Percentiles rank a stretch among this genome's conserved stretches.
Conservation (phyloP, 2,113 vertebrate species). For the Heterotis niloticus region DNA sequence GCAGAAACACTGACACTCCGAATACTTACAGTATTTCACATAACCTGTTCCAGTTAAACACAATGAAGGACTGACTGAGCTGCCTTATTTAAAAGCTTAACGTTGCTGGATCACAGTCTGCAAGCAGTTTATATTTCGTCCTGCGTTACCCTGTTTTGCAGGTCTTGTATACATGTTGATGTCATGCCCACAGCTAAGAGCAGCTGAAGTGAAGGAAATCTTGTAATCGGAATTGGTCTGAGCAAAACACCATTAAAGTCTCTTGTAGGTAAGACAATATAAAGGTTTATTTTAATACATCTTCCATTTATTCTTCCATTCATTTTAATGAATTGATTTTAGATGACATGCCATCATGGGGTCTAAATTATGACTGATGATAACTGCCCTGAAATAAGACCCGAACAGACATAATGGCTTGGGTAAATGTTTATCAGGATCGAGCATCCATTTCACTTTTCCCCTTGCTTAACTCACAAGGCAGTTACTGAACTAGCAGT, state of each 20-base stretch:
- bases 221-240: background rate
- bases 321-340: constrained; percentile 16
- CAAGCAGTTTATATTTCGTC: background rate
- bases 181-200: background rate
- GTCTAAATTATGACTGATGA: constrained; percentile 21
- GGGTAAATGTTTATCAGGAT: background rate
- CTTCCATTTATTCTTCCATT: constrained; percentile 11
- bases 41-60: too few species aligned
- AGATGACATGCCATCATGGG: background rate
- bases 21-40: too few species aligned
- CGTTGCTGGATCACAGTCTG: too few species aligned
- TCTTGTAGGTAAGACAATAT: background rate
- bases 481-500: background rate
- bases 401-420: background rate
- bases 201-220: constrained; percentile 2
- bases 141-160: background rate
- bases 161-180: too few species aligned
- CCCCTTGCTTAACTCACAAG: background rate
- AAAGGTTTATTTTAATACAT: constrained; percentile 5
- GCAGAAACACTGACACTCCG: too few species aligned
- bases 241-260: background rate
- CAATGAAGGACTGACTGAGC: too few species aligned
- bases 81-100: too few species aligned
- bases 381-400: constrained; percentile 7
- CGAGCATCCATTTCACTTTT: background rate